Conservation (phyloP, 30 jellyfish, hydroid and myxozoan species). For the Rhopilema esculentum region DNA sequence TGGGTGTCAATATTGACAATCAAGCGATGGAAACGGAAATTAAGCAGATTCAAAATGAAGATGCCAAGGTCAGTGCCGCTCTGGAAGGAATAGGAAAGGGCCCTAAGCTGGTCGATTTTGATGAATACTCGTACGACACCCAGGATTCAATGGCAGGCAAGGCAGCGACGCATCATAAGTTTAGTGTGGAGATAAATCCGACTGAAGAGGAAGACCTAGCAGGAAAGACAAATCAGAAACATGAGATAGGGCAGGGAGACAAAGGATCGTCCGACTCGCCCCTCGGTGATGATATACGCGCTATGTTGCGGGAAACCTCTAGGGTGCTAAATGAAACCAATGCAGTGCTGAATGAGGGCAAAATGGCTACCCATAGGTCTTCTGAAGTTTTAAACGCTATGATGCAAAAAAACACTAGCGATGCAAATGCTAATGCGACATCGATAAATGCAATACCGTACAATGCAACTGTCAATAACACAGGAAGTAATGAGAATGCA, state of each 20-base stretch:
- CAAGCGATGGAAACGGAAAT: conserved; percentile 74
- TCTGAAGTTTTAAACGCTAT: conserved; percentile 23
- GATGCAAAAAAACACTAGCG: conserved; percentile 4
- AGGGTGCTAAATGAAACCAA: conserved; percentile 61
- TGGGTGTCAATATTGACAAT: conserved; percentile 67
- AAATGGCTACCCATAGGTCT: conserved; percentile 37
- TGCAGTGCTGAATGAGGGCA: conserved; percentile 57
- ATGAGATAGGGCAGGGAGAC: conserved; percentile 15
- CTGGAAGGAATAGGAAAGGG: conserved; percentile 19
- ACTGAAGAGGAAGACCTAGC: neutral
- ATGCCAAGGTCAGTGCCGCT: conserved; percentile 39
- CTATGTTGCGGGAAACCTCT: conserved; percentile 65
- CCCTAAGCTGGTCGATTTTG: conserved; percentile 9
- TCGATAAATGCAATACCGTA: neutral
- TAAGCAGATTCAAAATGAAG: conserved; percentile 54
- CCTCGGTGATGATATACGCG: conserved; percentile 51
- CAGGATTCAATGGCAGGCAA: conserved; percentile 1
- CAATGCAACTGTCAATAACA: neutral
- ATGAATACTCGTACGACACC: conserved; percentile 59
- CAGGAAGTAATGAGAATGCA: neutral
- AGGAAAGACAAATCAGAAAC: conserved; percentile 36
- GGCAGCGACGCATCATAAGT: neutral
- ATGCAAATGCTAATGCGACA: conserved; percentile 12
- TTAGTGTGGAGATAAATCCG: neutral
- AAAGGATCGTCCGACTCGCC: neutral